Evolutionary conservation across 2,888 invertebrate species (phyloP).

Genomic region (Xanthostigma xanthostigma): DNA sequence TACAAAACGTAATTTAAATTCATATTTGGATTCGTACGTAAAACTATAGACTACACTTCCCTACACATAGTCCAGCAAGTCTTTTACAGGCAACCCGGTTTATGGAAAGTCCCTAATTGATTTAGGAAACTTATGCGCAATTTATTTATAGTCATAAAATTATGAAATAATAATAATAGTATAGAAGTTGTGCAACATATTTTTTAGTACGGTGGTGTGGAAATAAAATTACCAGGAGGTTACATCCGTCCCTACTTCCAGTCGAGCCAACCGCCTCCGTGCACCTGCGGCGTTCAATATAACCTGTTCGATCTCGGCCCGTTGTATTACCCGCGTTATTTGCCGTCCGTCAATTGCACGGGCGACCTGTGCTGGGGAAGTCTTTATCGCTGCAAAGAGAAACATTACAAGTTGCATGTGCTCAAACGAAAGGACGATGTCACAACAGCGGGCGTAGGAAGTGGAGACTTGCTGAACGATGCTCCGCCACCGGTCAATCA

Average conservation of each 20-base stretch:
- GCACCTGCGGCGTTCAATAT: slow-evolving; percentile 20
- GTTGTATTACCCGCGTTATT: slow-evolving; percentile 16
- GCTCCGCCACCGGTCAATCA: slow-evolving; percentile 6
- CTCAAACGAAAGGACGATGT: slow-evolving; percentile 17
- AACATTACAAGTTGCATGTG: slow-evolving; percentile 22
- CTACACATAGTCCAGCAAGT: too few relatives aligned
- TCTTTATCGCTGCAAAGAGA: slow-evolving; percentile 19
- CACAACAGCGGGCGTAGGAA: slow-evolving; percentile 7
- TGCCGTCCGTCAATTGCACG: slow-evolving; percentile 22
- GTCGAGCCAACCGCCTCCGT: slow-evolving; percentile 7
- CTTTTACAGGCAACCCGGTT: too few relatives aligned
- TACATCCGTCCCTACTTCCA: slow-evolving; percentile 8
- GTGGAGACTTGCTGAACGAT: too few relatives aligned
- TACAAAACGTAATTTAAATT: too few relatives aligned
- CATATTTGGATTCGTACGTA: too few relatives aligned
- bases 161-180: too few relatives aligned
- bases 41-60: too few relatives aligned
- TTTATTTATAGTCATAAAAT: too few relatives aligned
- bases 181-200: too few relatives aligned
- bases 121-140: too few relatives aligned
- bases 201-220: too few relatives aligned
- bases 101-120: too few relatives aligned
- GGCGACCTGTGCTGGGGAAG: slow-evolving; percentile 19
- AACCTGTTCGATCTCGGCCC: slow-evolving; percentile 11
- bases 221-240: neutral